Percentiles rank a stretch among this genome's conserved stretches.
Evolutionary conservation across 2,113 vertebrate species (phyloP).

Genomic region (Strix uralensis): DNA sequence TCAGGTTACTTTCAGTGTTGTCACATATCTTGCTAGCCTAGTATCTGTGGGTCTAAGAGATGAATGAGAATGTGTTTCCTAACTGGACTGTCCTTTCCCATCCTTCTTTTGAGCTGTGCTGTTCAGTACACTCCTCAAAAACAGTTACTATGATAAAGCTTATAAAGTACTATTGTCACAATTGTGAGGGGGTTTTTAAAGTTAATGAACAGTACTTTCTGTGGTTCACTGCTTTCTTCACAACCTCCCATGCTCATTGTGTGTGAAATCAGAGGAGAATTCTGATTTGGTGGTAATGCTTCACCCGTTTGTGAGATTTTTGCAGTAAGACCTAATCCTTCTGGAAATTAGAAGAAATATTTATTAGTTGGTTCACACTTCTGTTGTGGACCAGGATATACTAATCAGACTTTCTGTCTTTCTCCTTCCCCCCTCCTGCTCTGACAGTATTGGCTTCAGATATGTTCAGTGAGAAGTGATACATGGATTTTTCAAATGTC

Average conservation of each 20-base stretch:
- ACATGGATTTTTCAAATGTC: background rate
- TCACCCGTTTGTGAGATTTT: background rate
- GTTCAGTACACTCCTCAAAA: background rate
- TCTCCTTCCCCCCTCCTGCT: background rate
- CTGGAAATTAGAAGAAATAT: background rate
- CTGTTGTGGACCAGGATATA: background rate
- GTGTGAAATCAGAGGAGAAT: background rate
- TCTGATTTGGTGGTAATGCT: background rate
- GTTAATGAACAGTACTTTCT: fast-evolving
- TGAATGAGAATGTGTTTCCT: background rate
- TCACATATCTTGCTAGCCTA: background rate
- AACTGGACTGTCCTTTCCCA: background rate
- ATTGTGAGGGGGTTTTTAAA: fast-evolving
- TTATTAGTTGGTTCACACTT: background rate
- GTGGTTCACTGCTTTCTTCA: background rate
- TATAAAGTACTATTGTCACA: background rate
- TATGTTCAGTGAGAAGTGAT: background rate
- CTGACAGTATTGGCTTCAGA: background rate
- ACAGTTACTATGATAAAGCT: background rate
- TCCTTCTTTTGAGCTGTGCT: background rate
- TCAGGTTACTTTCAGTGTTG: background rate
- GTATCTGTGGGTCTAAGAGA: background rate
- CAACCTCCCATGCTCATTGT: background rate
- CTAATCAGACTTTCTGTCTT: background rate
- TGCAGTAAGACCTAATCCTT: background rate